Base-by-base conservation (phyloP, 2,797 vertebrate genomes). In the Chrosomus eos region DNA sequence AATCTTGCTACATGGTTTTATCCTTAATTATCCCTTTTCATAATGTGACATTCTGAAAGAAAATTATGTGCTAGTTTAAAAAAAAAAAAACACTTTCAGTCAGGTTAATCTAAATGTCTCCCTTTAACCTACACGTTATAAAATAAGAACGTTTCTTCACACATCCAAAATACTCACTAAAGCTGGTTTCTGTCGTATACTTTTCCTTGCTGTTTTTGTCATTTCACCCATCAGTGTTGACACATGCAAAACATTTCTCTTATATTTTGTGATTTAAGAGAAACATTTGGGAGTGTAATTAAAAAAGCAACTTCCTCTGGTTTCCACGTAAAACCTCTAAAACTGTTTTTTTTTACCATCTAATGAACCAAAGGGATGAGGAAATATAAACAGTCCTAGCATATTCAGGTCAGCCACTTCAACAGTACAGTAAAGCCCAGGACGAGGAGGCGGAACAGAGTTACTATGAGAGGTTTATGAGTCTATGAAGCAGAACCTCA, bases 1-100 rank as follows among this genome's bases (percentile, higher is more conserved):
- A 71, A 58, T 58, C n/a, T 43, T 48, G 81, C 70, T 45, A 82
- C 70, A 74, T 36, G 75, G 80, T 45, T n/a, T 81, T 43, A 81
- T 83, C 64, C 40, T 1, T 3, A 62, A 55, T 74, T 51, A 87
- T 94, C 93, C 92, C 93, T 93, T 94, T 68, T 48, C 68, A 55
- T 72, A 26, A 77, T 72, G 55, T 58, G 68, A 83, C 45, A 79
- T 81, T 64, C 82, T 40, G 72, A 80, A 51, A 67, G 81, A 84
- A 82, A 87, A 55, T 13, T 70, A 85, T 13, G 92, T 90, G 90
- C 89, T 89, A 83, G 19, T 84, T n/a, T 5, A 74, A 87, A 89
- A 83, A 28, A 53, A 31, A 26, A 62, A 9, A 9, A 45, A 45
- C 67, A 77, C 40, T 48, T 38, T 84, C 18, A 78, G 48, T 84